A percentile compares a stretch with the other conserved stretches of the same genome.
Evolutionary conservation across 2,888 invertebrate genomes (phyloP).

Genomic region (Cataglyphis rosenhaueri): DNA sequence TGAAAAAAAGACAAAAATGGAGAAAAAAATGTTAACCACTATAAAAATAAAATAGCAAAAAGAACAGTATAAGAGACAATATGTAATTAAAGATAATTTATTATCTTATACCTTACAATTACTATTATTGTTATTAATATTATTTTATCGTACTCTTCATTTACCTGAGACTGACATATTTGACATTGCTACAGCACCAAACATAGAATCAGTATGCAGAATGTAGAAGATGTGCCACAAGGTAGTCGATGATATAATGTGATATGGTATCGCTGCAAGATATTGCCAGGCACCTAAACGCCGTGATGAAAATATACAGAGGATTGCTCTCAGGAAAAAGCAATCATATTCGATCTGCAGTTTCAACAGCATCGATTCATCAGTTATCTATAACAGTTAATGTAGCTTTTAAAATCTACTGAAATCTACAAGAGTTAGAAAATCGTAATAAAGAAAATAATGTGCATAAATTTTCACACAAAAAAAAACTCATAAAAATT

Average conservation of each 20-base stretch:
- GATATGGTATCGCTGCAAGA: slow-evolving; percentile 91
- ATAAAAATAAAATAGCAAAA: too few relatives aligned
- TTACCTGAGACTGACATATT: slow-evolving; percentile 67
- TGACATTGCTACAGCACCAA: slow-evolving; percentile 77
- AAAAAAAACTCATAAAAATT: background rate
- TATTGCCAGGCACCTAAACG: slow-evolving; percentile 93
- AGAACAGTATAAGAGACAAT: too few relatives aligned
- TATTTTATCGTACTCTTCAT: slow-evolving; percentile 6
- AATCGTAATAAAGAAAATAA: slow-evolving; percentile 21
- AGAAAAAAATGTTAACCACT: too few relatives aligned
- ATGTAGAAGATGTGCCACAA: slow-evolving; percentile 90
- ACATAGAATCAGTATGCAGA: slow-evolving; percentile 87
- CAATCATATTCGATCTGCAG: slow-evolving; percentile 91
- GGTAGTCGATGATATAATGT: slow-evolving; percentile 87
- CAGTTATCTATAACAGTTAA: slow-evolving; percentile 78
- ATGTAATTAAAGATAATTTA: too few relatives aligned
- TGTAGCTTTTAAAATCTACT: background rate
- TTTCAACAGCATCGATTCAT: slow-evolving; percentile 86
- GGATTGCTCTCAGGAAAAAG: slow-evolving; percentile 90
- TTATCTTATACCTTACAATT: background rate
- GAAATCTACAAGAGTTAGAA: background rate
- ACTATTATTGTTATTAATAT: background rate
- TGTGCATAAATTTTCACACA: background rate
- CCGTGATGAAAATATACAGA: slow-evolving; percentile 90
- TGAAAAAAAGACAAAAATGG: too few relatives aligned